A percentile compares a stretch with the other conserved stretches of the same genome.
Evolutionary conservation across 2,888 invertebrate species (phyloP).

Genomic region (Stenolophus ochropezus): DNA sequence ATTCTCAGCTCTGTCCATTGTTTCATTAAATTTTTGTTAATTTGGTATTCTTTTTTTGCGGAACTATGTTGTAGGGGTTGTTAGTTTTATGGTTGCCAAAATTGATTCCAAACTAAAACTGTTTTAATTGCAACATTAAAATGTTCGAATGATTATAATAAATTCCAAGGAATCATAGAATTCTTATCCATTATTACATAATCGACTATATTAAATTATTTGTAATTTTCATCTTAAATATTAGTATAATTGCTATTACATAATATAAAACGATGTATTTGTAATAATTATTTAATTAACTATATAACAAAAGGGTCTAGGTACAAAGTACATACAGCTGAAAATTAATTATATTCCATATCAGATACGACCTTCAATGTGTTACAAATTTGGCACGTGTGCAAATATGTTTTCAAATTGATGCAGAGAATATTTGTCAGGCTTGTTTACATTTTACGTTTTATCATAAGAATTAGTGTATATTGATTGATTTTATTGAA

Average conservation of each 20-base stretch:
- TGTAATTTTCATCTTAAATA: background rate
- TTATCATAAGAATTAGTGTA: background rate
- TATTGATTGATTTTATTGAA: background rate
- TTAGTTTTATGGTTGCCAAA: too few relatives aligned
- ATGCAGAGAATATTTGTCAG: background rate
- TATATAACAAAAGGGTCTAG: background rate
- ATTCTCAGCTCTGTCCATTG: too few relatives aligned
- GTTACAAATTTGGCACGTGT: slow-evolving; percentile 25
- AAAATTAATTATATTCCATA: slow-evolving; percentile 26
- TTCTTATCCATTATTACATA: too few relatives aligned
- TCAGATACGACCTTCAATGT: slow-evolving; percentile 1
- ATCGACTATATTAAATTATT: background rate
- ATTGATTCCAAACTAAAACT: too few relatives aligned
- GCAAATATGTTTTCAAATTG: slow-evolving; percentile 18
- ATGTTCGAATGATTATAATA: too few relatives aligned
- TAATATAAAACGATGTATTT: background rate
- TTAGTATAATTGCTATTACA: too few relatives aligned
- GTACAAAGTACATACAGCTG: background rate
- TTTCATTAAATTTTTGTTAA: too few relatives aligned
- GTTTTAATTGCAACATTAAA: too few relatives aligned
- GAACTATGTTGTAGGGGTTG: too few relatives aligned
- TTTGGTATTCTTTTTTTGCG: too few relatives aligned
- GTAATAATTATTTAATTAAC: background rate
- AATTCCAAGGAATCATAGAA: too few relatives aligned
- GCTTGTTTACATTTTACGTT: background rate